Conservation (phyloP, 2,113 vertebrate genomes). For the Hippocampus abdominalis region DNA sequence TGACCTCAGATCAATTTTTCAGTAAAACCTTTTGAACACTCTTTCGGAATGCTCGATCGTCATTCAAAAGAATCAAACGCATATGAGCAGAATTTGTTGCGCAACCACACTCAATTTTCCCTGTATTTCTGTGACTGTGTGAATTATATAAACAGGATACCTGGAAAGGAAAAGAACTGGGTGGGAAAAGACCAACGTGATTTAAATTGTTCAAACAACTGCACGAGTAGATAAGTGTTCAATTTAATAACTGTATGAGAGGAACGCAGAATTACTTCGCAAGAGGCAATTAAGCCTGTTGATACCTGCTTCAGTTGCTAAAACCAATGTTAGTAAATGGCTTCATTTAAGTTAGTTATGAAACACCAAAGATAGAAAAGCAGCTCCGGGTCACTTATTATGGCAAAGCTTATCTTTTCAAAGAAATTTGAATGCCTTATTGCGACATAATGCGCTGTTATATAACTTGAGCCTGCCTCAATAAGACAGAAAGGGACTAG, state of each 20-base stretch:
- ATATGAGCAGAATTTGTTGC: not conserved
- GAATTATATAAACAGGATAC: slow-evolving; percentile 68
- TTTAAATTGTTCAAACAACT: slow-evolving; percentile 34
- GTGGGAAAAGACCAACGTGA: slow-evolving; percentile 49
- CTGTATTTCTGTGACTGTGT: slow-evolving; percentile 42
- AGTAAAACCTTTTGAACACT: not conserved
- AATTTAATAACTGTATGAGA: slow-evolving; percentile 9
- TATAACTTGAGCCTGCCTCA: slow-evolving; percentile 62
- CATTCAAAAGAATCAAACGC: not conserved
- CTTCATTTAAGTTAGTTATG: slow-evolving; percentile 24
- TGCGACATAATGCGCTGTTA: slow-evolving; percentile 60
- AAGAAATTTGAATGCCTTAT: slow-evolving; percentile 58
- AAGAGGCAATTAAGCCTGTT: slow-evolving; percentile 21
- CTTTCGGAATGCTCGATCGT: not conserved
- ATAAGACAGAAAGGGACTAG: slow-evolving; percentile 38
- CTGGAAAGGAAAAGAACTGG: slow-evolving; percentile 60
- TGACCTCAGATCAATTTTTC: not conserved
- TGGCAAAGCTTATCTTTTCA: slow-evolving; percentile 54
- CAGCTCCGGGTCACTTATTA: slow-evolving; percentile 21
- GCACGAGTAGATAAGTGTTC: slow-evolving; percentile 38
- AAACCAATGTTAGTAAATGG: not conserved
- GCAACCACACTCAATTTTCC: slow-evolving; percentile 41
- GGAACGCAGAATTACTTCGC: slow-evolving; percentile 27
- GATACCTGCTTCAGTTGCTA: not conserved
- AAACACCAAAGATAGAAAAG: slow-evolving; percentile 28